Evolutionary conservation across 2,888 invertebrate species (phyloP).

Genomic region (Mimas tiliae): DNA sequence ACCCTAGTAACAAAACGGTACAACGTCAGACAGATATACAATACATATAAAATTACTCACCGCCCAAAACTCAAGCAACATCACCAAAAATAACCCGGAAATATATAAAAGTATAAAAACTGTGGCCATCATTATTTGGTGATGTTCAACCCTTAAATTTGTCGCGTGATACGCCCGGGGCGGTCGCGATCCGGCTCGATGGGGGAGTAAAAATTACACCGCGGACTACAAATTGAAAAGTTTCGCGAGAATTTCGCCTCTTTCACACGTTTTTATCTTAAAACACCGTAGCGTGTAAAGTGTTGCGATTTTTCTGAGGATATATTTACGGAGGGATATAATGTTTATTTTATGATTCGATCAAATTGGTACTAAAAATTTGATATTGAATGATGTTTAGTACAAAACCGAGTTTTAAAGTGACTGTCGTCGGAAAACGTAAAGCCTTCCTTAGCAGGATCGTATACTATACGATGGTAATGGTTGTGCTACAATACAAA

Average conservation of each 20-base stretch:
- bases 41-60: not conserved
- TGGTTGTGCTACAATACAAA: no score
- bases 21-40: no score
- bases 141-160: slow-evolving; percentile 9
- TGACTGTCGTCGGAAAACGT: no score
- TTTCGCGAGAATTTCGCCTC: slow-evolving; percentile 14
- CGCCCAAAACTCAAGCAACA: not conserved
- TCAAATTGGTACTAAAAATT: not conserved
- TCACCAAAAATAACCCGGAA: not conserved
- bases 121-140: not conserved
- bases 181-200: not conserved
- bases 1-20: no score
- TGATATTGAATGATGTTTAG: not conserved
- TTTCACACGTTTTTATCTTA: slow-evolving; percentile 20
- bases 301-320: not conserved
- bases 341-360: slow-evolving; percentile 2
- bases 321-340: not conserved
- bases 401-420: not conserved
- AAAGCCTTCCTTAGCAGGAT: no score
- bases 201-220: slow-evolving; percentile 13
- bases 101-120: not conserved
- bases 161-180: slow-evolving; percentile 6
- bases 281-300: not conserved
- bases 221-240: slow-evolving; percentile 18
- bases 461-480: no score